Conservation (phyloP, 1,140 invertebrate genomes). For the Heliothis virescens region DNA sequence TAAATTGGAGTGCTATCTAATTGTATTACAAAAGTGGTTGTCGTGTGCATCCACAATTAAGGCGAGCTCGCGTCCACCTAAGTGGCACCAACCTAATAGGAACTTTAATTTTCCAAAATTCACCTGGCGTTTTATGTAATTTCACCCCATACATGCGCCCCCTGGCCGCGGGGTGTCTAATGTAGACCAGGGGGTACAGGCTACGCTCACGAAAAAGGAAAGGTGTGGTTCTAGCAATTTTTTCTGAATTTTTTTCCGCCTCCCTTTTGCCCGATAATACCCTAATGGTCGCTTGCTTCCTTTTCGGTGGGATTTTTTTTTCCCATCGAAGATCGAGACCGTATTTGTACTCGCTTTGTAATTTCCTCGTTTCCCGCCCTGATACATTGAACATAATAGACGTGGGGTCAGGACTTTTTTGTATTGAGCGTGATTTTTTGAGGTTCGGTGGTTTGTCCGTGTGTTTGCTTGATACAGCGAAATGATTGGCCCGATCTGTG, state of each 20-base stretch:
- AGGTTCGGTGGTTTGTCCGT: conserved; percentile 43
- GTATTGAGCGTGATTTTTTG: conserved; percentile 73
- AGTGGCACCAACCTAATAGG: conserved; percentile 57
- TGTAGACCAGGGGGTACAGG: conserved; percentile 74
- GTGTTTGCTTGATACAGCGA: neutral
- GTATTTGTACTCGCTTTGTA: conserved; percentile 83
- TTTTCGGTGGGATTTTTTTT: conserved; percentile 83
- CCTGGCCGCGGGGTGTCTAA: conserved; percentile 74
- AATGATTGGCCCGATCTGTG: neutral
- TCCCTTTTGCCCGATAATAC: conserved; percentile 84
- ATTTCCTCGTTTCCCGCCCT: conserved; percentile 80
- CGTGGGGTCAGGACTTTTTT: conserved; percentile 63
- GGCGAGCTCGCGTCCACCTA: conserved; percentile 37
- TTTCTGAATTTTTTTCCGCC: conserved; percentile 84
- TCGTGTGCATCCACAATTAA: conserved; percentile 48
- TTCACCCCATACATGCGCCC: conserved; percentile 78
- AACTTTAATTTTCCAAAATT: conserved; percentile 85
- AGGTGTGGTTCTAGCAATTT: conserved; percentile 83
- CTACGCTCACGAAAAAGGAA: conserved; percentile 84
- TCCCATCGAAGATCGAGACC: conserved; percentile 82
- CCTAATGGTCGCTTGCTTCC: conserved; percentile 85
- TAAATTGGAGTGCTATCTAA: conserved; percentile 33
- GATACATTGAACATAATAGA: conserved; percentile 84
- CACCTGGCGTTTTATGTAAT: conserved; percentile 83
- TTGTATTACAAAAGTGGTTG: conserved; percentile 32